Base-by-base conservation (phyloP, 1,140 invertebrate species). In the Drosophila ercepeae region DNA sequence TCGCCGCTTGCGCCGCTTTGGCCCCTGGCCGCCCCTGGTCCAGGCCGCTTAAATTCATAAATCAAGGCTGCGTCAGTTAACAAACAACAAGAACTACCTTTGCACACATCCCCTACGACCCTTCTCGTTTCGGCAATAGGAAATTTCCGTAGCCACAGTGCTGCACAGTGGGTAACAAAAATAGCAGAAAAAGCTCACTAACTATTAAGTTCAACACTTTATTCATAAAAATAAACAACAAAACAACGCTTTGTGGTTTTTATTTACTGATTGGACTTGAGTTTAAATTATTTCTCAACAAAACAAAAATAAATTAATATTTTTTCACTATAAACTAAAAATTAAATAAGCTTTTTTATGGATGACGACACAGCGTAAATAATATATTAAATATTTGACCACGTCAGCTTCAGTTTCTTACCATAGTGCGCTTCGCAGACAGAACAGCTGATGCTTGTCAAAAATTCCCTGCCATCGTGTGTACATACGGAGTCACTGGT, bases 391-490 rank as follows among this genome's bases (percentile, higher is more conserved):
- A 2, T 21, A 21, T 42, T 42, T 32, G 29, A 9, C 29, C 9
- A 11, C 29, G 29, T 32, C 9, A 32, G 29, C 29, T 32, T 9
- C 9, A n/a, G 9, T 32, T 32, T 32, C 11, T 4, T 3, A 0
- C 69, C 69, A 73, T 58, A 36, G 69, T 73, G 18, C 53, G 18
- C 44, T n/a, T 46, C 41, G 52, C 19, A 54, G 52, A 57, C 60
- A 84, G 54, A 86, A 86, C 81, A 86, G 81, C 81, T 86, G 82
- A 86, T 81, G 63, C 52, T 73, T 68, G 67, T 86, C 82, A 81
- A 81, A 81, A 84, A 64, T 65, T 60, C 14, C 6, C 55, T 50
- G 39, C 9, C 32, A 39, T 25, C 27, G 19, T 21, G 16, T 45
- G 32, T 57, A 45, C 32, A 55, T 18, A 29, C 32, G 58, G 13